Conservation (phyloP, 2,113 vertebrate genomes). For the Eidolon helvum region DNA sequence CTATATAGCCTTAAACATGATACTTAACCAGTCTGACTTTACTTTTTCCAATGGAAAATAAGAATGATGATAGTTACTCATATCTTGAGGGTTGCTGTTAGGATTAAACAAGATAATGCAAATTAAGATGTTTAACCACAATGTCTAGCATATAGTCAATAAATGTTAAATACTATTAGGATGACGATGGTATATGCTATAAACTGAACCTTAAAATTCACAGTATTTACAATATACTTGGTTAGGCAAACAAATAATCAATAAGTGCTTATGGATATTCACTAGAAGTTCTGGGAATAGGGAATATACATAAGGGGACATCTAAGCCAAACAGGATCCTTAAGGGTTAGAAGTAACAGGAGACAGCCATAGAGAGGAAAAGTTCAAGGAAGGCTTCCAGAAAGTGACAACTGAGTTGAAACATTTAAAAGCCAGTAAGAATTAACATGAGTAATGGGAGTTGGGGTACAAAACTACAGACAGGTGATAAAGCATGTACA, state of each 20-base stretch:
- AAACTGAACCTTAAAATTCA: neutral
- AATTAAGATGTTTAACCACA: neutral
- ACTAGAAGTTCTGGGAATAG: neutral
- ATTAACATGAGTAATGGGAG: neutral
- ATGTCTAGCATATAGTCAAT: neutral
- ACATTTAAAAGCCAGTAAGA: neutral
- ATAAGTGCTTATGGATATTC: neutral
- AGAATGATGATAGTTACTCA: neutral
- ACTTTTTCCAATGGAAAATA: slow-evolving; percentile 6
- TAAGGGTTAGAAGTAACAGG: neutral
- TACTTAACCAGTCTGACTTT: slow-evolving; percentile 11
- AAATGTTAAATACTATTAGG: neutral
- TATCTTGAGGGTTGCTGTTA: neutral
- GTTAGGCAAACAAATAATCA: neutral
- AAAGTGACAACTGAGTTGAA: neutral
- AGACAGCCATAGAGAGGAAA: neutral
- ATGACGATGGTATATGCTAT: neutral
- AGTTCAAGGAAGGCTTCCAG: neutral
- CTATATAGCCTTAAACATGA: neutral
- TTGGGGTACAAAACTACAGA: neutral
- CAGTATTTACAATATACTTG: neutral
- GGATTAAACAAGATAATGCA: neutral
- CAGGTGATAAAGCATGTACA: neutral
- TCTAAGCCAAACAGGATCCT: neutral
- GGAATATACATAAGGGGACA: neutral